Conservation (phyloP, 2,797 vertebrate species). For the Urocyon cinereoargenteus region DNA sequence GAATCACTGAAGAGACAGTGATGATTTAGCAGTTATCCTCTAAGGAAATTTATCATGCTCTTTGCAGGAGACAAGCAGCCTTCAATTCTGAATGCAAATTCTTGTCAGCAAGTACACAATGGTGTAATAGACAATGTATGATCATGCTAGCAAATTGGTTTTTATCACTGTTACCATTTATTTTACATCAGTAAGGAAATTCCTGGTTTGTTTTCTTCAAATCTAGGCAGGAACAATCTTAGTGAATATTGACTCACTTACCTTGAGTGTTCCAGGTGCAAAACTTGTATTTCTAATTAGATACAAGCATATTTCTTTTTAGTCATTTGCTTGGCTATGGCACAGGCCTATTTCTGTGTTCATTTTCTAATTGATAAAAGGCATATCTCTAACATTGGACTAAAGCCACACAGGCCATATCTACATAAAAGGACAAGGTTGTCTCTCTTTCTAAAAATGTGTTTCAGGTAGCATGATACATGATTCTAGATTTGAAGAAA, state of each 20-base stretch:
- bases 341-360: neutral
- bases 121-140: constrained; percentile 56
- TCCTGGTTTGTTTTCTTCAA: neutral
- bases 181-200: constrained; percentile 50
- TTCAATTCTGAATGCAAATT: constrained; percentile 77
- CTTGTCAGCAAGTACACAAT: constrained; percentile 72
- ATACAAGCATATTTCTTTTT: neutral
- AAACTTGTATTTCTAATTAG: neutral
- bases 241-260: constrained; percentile 8
- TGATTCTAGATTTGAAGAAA: constrained; percentile 5
- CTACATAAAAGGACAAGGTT: neutral
- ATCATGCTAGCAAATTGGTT: constrained; percentile 22
- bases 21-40: constrained; percentile 76
- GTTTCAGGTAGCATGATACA: neutral
- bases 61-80: constrained; percentile 77
- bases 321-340: neutral
- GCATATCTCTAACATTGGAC: neutral
- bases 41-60: constrained; percentile 76
- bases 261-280: neutral
- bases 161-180: neutral
- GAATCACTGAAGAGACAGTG: constrained; percentile 50
- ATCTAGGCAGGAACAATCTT: constrained; percentile 11
- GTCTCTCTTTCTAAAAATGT: neutral
- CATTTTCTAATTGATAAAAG: neutral
- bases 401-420: neutral